Percentiles rank a stretch among this genome's conserved stretches.
These are phyloP conservation scores for Silurus asotus DNA, from an alignment of 2,113 vertebrate species.

Conservation along the genomic window DNA sequence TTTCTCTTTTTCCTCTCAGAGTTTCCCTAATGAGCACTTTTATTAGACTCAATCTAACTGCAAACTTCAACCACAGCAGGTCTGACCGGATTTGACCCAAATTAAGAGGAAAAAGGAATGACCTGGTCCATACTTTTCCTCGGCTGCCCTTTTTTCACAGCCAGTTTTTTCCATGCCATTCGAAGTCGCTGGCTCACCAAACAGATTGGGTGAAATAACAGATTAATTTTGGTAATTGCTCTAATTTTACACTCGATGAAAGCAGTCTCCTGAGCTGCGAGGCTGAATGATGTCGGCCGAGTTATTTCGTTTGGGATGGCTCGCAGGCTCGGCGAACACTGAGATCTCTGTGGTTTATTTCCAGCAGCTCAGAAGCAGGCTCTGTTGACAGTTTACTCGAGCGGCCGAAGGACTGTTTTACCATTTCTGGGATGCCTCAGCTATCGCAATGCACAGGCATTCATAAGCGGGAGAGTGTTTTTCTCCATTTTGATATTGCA, in stretches of 20 bases:
- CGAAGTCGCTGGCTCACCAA: slow-evolving; percentile 42
- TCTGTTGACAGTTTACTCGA: slow-evolving; percentile 52
- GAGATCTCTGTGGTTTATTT: slow-evolving; percentile 55
- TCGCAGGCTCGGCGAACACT: slow-evolving; percentile 35
- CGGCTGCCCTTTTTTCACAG: slow-evolving; percentile 20
- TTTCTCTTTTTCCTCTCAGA: not conserved
- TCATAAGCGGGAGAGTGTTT: slow-evolving; percentile 49
- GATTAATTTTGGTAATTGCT: slow-evolving; percentile 57
- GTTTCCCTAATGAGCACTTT: not conserved
- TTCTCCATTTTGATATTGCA: slow-evolving; percentile 49
- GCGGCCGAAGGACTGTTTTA: slow-evolving; percentile 59
- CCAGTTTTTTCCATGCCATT: slow-evolving; percentile 38
- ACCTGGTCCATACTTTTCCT: slow-evolving; percentile 4
- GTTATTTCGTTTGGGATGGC: slow-evolving; percentile 46
- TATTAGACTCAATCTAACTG: not conserved
- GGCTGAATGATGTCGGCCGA: slow-evolving; percentile 25
- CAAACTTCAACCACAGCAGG: slow-evolving; percentile 1
- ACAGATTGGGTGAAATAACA: slow-evolving; percentile 49
- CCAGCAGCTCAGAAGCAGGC: slow-evolving; percentile 36
- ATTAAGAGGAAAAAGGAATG: not conserved
- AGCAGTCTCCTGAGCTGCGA: slow-evolving; percentile 33
- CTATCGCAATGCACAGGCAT: slow-evolving; percentile 51
- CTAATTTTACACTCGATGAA: slow-evolving; percentile 54
- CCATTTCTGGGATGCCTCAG: slow-evolving; percentile 58
- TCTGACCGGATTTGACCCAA: slow-evolving; percentile 28